Evolutionary conservation across 2,113 vertebrate species (phyloP), one percentile per base, ranked within the genome.

Genomic region (Chaetodon trifascialis): DNA sequence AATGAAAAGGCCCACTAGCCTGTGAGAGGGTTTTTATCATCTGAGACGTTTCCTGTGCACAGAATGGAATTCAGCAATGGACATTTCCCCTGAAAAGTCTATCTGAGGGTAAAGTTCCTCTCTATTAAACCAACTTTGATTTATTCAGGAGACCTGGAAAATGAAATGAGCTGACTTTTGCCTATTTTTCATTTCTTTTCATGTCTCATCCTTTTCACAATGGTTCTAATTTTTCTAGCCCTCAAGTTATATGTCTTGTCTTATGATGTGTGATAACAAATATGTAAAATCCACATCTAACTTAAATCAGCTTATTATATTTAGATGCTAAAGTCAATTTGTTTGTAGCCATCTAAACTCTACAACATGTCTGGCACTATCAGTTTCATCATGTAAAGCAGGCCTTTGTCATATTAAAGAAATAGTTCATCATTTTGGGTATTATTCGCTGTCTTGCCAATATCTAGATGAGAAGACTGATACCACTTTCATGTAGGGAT

Each of bases 101-200:
- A 79, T 86, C 83, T 79, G 68, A 73, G 65, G 81, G 85, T 34
- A 83, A 86, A 84, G 85, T 80, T 90, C 79, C 78, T 80, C 72
- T 89, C 79, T 85, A 72, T 87, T 87, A 88, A 80, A 89, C 74
- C 73, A 80, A 80, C 74, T 89, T 51, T 82, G 80, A 83, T 80
- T 92, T 82, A 79, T 91, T 89, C 69, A 49, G 25, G 52, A 62
- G 69, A 64, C 79, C 17, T 56, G 67, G 40, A 62, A 85, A 88
- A 86, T 81, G 49, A 78, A 87, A 85, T 72, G 63, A 84, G 54
- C 25, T 51, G 76, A 88, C 62, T 64, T 84, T 87, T 7, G 0
- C 40, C 76, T 68, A 78, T 69, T 80, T 88, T 69, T 44, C 46
- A 17, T 44, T 76, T 63, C 62, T 88, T 78, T 77, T 77, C 66